Conservation (phyloP, 2,797 vertebrate genomes). For the Diglossa cyanea region DNA sequence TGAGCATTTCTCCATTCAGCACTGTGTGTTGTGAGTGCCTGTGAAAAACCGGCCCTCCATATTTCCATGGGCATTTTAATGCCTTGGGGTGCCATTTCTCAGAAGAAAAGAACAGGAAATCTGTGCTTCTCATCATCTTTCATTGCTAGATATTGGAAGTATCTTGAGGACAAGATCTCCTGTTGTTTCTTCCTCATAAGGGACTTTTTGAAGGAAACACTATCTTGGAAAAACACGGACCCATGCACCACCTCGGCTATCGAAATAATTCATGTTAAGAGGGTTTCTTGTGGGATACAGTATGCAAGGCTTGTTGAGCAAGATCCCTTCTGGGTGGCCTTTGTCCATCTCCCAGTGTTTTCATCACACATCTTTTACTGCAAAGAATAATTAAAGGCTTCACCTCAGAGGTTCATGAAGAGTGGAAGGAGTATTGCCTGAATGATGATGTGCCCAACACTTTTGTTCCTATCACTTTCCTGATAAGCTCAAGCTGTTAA, state of each 20-base stretch:
- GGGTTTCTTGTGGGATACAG: neutral
- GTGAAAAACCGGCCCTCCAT: neutral
- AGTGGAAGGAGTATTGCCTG: constrained; percentile 7
- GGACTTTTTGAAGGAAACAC: neutral
- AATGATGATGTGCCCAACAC: neutral
- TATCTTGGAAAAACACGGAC: neutral
- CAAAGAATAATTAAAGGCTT: constrained; percentile 22
- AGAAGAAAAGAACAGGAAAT: neutral
- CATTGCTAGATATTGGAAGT: neutral
- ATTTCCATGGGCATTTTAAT: constrained; percentile 23
- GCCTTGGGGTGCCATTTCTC: constrained; percentile 12
- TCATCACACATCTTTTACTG: neutral
- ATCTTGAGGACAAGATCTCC: neutral
- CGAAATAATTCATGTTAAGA: neutral
- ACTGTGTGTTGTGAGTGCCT: neutral
- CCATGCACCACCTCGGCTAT: neutral
- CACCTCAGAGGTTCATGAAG: constrained; percentile 9
- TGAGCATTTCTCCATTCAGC: neutral
- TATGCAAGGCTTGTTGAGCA: neutral
- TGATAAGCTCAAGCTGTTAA: constrained; percentile 21
- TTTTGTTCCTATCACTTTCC: neutral
- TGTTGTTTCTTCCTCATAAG: constrained; percentile 25
- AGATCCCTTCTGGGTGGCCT: constrained; percentile 58
- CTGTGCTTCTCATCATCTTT: constrained; percentile 33
- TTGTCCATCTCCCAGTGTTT: constrained; percentile 15